Evolutionary conservation across 2,888 invertebrate genomes (phyloP), one percentile per base, ranked within the genome.

Genomic region (Caprella mutica): DNA sequence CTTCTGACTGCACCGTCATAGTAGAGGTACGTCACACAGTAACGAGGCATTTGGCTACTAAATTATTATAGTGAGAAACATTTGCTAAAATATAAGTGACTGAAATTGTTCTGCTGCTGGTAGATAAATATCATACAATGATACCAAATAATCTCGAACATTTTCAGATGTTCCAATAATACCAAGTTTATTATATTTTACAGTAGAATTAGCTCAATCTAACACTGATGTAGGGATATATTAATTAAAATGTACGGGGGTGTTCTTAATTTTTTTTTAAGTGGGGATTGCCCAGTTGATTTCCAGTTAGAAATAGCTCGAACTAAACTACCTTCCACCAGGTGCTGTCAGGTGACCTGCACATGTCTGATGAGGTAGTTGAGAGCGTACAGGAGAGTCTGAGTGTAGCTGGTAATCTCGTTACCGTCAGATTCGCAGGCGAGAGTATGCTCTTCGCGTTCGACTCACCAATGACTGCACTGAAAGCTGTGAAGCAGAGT

Each of bases 1-100:
- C 97, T 5, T 90, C 92, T 0, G 96, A 98, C 75, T 87, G 88
- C 1, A 94, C 94, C 19, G 83, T 97, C 65, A 81, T 96, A 48
- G 82, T 96, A 8, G 76, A 77, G 70, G 73, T 77, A 42, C 9
- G 55, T 52, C 24, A 14, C 8, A 14, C 60, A 30, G 17, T n/a
- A 26, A 17, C 9, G 19, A 24, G 26, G 59, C 21, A 14, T 50
- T 60, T 46, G 8, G 19, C 17, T 33, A n/a, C 8, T 27, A 19
- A 6, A 29, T 50, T 1, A n/a, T n/a, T 14, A 50, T n/a, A 48
- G n/a, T 19, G 14, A 14, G 27, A 26, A 12, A 48, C 6, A 38
- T 48, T 17, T 48, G 21, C 30, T 12, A 3, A 43, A 19, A 5
- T 43, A 19, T 5, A 43, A 3, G 21, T 3, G 24, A 3, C n/a